These are phyloP conservation scores for Bradypodion pumilum DNA, from an alignment of 2,797 vertebrate species.

Conservation along the genomic window DNA sequence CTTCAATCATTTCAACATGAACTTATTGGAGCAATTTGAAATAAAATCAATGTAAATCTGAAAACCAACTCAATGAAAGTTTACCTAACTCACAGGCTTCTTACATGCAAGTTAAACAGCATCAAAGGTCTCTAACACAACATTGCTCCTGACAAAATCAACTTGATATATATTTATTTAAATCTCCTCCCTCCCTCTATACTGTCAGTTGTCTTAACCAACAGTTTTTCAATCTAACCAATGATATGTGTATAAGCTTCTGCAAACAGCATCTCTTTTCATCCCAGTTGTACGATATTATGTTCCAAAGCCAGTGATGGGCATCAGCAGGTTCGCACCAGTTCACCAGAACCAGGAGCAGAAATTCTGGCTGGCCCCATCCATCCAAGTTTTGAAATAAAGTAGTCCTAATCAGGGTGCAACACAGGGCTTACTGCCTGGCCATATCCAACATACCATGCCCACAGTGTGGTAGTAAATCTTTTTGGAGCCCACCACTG, in stretches of 20 bases:
- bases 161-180: background rate
- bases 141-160: background rate
- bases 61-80: background rate
- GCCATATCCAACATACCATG: no score
- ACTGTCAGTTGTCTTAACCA: background rate
- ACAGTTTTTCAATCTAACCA: background rate
- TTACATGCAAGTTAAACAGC: background rate
- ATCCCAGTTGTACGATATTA: background rate
- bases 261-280: background rate
- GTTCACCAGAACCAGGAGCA: no score
- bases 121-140: background rate
- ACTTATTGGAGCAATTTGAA: slow-evolving; percentile 13
- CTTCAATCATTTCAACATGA: background rate
- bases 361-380: no score
- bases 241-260: background rate
- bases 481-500: no score
- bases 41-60: slow-evolving; percentile 21
- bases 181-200: background rate
- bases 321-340: no score
- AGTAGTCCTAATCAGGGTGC: no score
- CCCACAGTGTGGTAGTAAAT: no score
- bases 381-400: no score
- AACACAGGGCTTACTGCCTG: no score
- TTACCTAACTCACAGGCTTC: background rate
- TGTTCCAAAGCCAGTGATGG: no score